Evolutionary conservation across 2,888 invertebrate species (phyloP).

Genomic region (Branchellion lobata): DNA sequence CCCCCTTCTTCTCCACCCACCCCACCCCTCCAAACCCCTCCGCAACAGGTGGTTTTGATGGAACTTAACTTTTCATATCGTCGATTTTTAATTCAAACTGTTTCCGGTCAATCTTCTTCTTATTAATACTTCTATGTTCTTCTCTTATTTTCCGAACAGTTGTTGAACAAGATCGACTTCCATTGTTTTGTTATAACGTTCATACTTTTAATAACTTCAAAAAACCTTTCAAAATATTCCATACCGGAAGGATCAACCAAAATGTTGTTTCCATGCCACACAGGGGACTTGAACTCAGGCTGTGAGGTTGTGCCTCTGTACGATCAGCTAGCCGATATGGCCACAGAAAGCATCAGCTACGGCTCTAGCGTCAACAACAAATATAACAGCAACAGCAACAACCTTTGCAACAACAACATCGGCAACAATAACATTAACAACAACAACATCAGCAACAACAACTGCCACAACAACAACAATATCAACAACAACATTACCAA

Average conservation of each 20-base stretch:
- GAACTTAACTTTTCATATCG: too few relatives aligned
- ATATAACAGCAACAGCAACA: neutral
- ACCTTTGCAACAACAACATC: neutral
- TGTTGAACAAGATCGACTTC: too few relatives aligned
- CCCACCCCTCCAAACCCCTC: too few relatives aligned
- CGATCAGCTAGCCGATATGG: neutral
- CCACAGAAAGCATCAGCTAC: neutral
- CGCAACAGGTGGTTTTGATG: too few relatives aligned
- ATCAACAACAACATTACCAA: neutral
- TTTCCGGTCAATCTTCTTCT: too few relatives aligned
- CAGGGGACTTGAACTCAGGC: neutral
- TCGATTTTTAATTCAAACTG: too few relatives aligned
- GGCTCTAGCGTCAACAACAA: neutral
- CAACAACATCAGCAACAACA: neutral
- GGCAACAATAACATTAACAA: neutral
- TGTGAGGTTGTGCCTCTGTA: neutral
- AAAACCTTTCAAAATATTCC: neutral
- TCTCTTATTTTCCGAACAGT: too few relatives aligned
- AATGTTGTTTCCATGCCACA: too few relatives aligned
- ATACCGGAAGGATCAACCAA: neutral
- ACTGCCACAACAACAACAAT: neutral
- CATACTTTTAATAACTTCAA: neutral
- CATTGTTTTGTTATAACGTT: too few relatives aligned
- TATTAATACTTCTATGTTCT: too few relatives aligned
- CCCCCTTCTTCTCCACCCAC: too few relatives aligned